phyloP scores from a whole-genome alignment of 2,797 vertebrate species.

The Gobio occitaniae region DNA sequence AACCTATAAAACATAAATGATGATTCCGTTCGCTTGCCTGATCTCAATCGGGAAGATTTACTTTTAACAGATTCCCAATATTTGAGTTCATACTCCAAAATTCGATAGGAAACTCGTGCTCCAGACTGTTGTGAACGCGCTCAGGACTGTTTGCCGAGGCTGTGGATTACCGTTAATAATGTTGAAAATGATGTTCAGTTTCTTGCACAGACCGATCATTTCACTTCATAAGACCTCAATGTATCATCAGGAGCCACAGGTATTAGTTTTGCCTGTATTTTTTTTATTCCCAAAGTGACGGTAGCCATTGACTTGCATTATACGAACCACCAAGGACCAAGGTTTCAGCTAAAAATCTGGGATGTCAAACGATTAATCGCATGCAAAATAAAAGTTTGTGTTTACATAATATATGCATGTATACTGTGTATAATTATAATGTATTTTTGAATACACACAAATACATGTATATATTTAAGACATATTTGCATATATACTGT shows the following conservation, averaged over 20 bases:
- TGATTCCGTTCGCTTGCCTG: fast-evolving
- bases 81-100: neutral
- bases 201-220: too few species aligned
- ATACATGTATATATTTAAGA: too few species aligned
- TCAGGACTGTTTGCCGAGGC: too few species aligned
- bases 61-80: neutral
- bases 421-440: too few species aligned
- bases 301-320: neutral
- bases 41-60: neutral
- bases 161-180: neutral
- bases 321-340: neutral
- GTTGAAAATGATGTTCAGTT: too few species aligned
- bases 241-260: neutral
- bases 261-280: neutral
- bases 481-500: too few species aligned
- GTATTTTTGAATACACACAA: too few species aligned
- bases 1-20: neutral
- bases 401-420: too few species aligned
- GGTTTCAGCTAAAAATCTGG: neutral
- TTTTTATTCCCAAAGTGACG: neutral
- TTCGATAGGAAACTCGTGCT: neutral
- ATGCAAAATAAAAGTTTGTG: too few species aligned
- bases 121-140: neutral
- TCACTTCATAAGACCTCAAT: too few species aligned
- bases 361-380: too few species aligned